phyloP scores from a whole-genome alignment of 2,888 invertebrate species.

The Corythucha ciliata region DNA sequence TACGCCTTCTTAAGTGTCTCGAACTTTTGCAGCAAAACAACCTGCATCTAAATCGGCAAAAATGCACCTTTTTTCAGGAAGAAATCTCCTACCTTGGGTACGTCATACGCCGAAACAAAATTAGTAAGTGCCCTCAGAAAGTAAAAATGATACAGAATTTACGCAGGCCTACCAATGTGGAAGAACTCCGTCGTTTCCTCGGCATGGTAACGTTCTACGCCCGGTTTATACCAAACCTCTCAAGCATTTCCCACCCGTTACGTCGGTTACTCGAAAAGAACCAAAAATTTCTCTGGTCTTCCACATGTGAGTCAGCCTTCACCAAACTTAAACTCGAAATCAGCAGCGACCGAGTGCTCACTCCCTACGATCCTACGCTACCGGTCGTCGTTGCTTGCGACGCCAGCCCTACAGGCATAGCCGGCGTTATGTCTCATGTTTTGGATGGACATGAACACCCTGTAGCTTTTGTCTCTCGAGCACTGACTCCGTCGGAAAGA shows the following conservation, averaged over 20 bases:
- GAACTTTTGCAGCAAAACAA: slow-evolving; percentile 2
- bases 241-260: slow-evolving; percentile 28
- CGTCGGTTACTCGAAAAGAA: slow-evolving; percentile 27
- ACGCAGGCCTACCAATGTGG: slow-evolving; percentile 2
- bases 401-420: slow-evolving; percentile 16
- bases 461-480: slow-evolving; percentile 27
- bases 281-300: slow-evolving; percentile 26
- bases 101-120: slow-evolving; percentile 3
- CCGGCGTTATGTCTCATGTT: slow-evolving; percentile 5
- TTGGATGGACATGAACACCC: slow-evolving; percentile 25
- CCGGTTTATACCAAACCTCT: slow-evolving; percentile 18
- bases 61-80: slow-evolving; percentile 10
- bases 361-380: slow-evolving; percentile 30
- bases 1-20: background rate
- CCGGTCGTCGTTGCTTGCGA: slow-evolving; percentile 29
- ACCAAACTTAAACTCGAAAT: slow-evolving; percentile 31
- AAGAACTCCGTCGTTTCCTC: slow-evolving; percentile 11
- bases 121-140: slow-evolving; percentile 5
- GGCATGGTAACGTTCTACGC: slow-evolving; percentile 15
- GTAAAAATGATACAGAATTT: background rate
- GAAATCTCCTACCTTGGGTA: slow-evolving; percentile 10
- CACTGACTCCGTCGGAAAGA: slow-evolving; percentile 29
- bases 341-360: slow-evolving; percentile 29
- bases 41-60: slow-evolving; percentile 10
- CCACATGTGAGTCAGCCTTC: slow-evolving; percentile 31